Evolutionary conservation across 2,113 vertebrate genomes (phyloP).

Genomic region (Callaeas wilsoni): DNA sequence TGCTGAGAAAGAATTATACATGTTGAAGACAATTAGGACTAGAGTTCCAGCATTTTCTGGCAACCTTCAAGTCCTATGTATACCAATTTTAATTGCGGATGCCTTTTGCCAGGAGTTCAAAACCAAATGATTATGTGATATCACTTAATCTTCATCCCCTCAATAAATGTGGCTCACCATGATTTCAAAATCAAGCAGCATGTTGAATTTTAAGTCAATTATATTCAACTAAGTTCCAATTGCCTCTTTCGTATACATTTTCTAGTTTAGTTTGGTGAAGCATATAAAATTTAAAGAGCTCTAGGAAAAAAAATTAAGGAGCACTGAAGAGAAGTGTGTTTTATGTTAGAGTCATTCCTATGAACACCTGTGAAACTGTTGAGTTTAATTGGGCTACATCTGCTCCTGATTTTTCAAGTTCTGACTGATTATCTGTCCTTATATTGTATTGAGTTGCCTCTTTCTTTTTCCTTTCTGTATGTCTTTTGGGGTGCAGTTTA

Average conservation of each 20-base stretch:
- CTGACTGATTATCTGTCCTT: not conserved
- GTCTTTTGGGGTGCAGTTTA: not conserved
- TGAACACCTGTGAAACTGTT: slow-evolving; percentile 28
- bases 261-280: not conserved
- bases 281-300: not conserved
- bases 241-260: not conserved
- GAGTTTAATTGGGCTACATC: slow-evolving; percentile 16
- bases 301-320: not conserved
- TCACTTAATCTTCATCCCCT: not conserved
- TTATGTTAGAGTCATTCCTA: slow-evolving; percentile 6
- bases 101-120: not conserved
- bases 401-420: slow-evolving; percentile 10
- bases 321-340: not conserved
- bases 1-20: slow-evolving; percentile 1
- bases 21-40: not conserved
- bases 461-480: not conserved
- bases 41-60: not conserved
- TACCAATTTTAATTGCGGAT: not conserved
- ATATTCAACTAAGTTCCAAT: not conserved
- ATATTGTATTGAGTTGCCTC: not conserved
- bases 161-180: not conserved
- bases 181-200: not conserved
- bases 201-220: not conserved
- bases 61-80: not conserved
- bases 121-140: not conserved